Conservation (phyloP, 1,140 invertebrate genomes). For the Tetramorium parvispinum region DNA sequence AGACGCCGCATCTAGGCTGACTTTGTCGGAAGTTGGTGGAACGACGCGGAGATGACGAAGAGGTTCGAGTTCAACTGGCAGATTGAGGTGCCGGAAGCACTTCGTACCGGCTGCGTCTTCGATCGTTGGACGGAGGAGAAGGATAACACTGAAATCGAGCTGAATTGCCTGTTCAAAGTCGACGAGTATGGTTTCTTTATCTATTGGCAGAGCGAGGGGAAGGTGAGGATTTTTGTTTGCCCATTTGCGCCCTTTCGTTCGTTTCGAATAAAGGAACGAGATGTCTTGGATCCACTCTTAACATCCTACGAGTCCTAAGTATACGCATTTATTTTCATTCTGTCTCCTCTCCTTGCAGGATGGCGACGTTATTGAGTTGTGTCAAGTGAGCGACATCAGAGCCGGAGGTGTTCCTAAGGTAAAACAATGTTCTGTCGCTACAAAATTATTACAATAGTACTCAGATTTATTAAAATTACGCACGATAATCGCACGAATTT, state of each 20-base stretch:
- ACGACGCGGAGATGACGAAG: slow-evolving; percentile 93
- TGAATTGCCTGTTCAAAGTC: slow-evolving; percentile 96
- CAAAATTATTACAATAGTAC: background rate
- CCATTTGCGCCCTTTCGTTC: background rate
- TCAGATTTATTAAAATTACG: background rate
- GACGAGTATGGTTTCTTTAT: slow-evolving; percentile 99
- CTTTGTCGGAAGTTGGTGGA: slow-evolving; percentile 38
- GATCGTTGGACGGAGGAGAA: slow-evolving; percentile 99
- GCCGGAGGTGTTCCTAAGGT: slow-evolving; percentile 95
- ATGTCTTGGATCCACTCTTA: background rate
- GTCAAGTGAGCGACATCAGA: slow-evolving; percentile 98
- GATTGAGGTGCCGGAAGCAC: slow-evolving; percentile 94
- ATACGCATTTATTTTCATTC: background rate
- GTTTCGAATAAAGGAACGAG: background rate
- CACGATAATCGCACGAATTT: background rate
- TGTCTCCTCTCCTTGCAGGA: slow-evolving; percentile 89
- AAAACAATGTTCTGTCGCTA: slow-evolving; percentile 68
- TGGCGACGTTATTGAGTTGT: slow-evolving; percentile 97
- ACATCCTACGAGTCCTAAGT: background rate
- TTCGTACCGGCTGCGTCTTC: slow-evolving; percentile 94
- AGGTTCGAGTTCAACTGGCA: slow-evolving; percentile 99
- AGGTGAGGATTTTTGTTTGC: slow-evolving; percentile 87
- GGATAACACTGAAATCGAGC: slow-evolving; percentile 95
- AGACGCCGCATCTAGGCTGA: slow-evolving; percentile 31
- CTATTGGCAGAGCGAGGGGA: slow-evolving; percentile 98